Base-by-base conservation (phyloP, 37 sponge, comb jelly and placozoan species). In the Bolinopsis microptera region DNA sequence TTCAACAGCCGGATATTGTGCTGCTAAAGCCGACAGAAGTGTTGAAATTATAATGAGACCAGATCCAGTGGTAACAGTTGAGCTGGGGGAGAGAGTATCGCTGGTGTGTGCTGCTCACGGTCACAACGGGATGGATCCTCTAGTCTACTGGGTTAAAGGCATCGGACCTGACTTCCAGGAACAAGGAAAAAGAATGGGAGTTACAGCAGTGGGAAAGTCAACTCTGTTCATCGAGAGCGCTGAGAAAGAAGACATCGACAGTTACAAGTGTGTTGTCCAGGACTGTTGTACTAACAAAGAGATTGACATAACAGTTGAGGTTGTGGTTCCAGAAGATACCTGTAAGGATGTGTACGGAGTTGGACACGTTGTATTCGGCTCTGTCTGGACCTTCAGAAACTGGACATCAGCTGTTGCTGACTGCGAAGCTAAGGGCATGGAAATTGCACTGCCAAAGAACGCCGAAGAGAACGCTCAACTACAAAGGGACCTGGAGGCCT, bases 261-360 rank as follows among this genome's bases (percentile, higher is more conserved):
- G 18, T n/a, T 72, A 72, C 75, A 72, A 28, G 75, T 72, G 75
- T 72, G 75, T 72, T 8, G 18, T 72, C 75, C 3, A 28, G 25
- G 75, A 72, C 75, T 72, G 75, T n/a, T 72, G 75, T n/a, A 24
- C 26, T 8, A 24, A 24, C 2, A 72, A n/a, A 8, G 18, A 72
- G 5, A 21, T 24, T 24, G 75, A 72, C 2, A 72, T 72, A n/a
- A 28, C 26, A 3, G 31, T 72, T 5, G 75, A 72, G 31, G 18
- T 72, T n/a, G 3, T n/a, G 75, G 75, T 72, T 5, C 75, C 75
- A 5, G 75, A 72, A 5, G 31, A 72, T 5, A 72, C 75, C 75
- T 72, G 75, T n/a, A 2, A 72, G 75, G 75, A 72, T 72, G 75
- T 72, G 31, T 72, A 72, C 75, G 75, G 75, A n/a, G 31, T 72